These are phyloP conservation scores for Limnodromus scolopaceus DNA, from an alignment of 2,797 vertebrate genomes.

Conservation along the genomic window DNA sequence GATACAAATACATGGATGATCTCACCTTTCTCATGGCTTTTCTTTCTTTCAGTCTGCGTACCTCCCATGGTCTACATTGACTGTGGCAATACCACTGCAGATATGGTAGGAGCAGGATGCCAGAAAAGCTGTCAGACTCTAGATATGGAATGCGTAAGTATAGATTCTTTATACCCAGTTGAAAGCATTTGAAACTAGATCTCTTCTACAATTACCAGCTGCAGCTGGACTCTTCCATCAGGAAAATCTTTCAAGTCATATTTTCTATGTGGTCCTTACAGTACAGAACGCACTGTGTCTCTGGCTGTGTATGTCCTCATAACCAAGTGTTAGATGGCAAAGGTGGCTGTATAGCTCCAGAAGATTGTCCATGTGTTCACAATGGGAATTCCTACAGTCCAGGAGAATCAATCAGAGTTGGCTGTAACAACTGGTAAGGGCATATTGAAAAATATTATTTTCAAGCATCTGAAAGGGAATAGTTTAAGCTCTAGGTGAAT, in stretches of 20 bases:
- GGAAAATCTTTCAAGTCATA: neutral
- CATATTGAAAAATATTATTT: neutral
- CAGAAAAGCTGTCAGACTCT: slow-evolving; percentile 89
- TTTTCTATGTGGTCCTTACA: slow-evolving; percentile 64
- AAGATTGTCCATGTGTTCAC: slow-evolving; percentile 88
- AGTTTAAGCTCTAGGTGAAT: neutral
- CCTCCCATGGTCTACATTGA: slow-evolving; percentile 86
- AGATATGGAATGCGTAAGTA: slow-evolving; percentile 91
- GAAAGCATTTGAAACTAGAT: neutral
- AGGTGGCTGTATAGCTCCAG: slow-evolving; percentile 82
- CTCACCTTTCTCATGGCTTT: neutral
- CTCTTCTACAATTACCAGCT: neutral
- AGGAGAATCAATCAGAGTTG: slow-evolving; percentile 84
- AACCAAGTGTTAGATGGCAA: slow-evolving; percentile 83
- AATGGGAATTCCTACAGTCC: slow-evolving; percentile 83
- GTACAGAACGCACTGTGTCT: slow-evolving; percentile 85
- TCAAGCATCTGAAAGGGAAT: neutral
- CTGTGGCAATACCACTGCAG: slow-evolving; percentile 77
- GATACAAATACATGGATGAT: neutral
- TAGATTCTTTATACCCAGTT: neutral
- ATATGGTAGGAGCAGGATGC: slow-evolving; percentile 83
- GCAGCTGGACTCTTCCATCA: neutral
- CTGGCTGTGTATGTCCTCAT: slow-evolving; percentile 89
- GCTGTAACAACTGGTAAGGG: slow-evolving; percentile 93
- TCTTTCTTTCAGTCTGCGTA: slow-evolving; percentile 70